Percentiles rank a stretch among this genome's conserved stretches.
These are phyloP conservation scores for Bruchidius siliquastri DNA, from an alignment of 2,888 invertebrate species.

Conservation along the genomic window DNA sequence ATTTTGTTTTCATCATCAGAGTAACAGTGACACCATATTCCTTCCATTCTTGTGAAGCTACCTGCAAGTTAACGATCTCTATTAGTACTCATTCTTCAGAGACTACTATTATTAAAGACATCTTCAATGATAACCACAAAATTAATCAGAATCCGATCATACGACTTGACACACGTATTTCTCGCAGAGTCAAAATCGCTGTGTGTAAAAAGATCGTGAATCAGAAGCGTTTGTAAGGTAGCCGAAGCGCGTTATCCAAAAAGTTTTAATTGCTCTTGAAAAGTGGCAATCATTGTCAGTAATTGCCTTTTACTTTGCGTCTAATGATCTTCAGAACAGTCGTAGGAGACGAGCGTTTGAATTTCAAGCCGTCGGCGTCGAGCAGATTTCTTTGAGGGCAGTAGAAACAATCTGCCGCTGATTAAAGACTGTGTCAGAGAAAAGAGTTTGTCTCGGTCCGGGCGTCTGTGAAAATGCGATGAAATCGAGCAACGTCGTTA, in stretches of 20 bases:
- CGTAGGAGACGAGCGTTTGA: not conserved
- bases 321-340: conserved; percentile 7
- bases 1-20: no score
- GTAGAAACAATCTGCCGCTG: not conserved
- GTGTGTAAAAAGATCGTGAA: not conserved
- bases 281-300: conserved; percentile 12
- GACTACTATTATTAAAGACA: no score
- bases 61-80: no score
- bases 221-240: not conserved
- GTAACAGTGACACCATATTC: no score
- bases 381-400: not conserved
- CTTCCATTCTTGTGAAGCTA: no score
- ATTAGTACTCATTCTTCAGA: no score
- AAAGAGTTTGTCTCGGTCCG: not conserved
- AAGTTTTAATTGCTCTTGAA: conserved; percentile 12
- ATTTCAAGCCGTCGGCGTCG: not conserved
- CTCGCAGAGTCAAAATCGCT: not conserved
- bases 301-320: conserved; percentile 15
- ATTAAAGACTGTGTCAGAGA: not conserved
- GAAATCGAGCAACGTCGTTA: not conserved
- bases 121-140: no score
- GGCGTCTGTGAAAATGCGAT: not conserved
- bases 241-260: conserved; percentile 6
- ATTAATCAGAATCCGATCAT: no score
- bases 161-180: no score